Conservation (phyloP, 2,797 vertebrate species). For the Lerista edwardsae region DNA sequence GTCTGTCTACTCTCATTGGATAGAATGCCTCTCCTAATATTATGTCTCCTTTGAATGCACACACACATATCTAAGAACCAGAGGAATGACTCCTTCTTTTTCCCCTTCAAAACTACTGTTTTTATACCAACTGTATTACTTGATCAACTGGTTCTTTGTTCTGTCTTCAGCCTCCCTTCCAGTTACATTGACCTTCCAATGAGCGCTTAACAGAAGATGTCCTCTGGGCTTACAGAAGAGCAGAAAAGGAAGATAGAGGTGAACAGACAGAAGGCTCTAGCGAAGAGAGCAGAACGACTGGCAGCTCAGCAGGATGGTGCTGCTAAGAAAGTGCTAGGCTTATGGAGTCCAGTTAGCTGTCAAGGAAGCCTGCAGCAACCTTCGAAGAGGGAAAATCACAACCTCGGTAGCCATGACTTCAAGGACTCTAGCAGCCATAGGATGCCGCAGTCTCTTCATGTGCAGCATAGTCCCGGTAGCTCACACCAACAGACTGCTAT, state of each 20-base stretch:
- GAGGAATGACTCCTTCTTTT: neutral
- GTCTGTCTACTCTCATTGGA: neutral
- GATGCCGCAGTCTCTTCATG: constrained; percentile 46
- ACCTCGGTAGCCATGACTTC: constrained; percentile 10
- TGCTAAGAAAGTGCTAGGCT: neutral
- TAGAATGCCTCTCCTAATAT: neutral
- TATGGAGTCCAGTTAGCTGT: constrained; percentile 2
- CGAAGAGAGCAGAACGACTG: constrained; percentile 89
- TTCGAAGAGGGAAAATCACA: constrained; percentile 1
- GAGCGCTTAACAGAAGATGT: constrained; percentile 79
- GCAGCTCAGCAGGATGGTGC: constrained; percentile 66
- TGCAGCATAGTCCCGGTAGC: constrained; percentile 34
- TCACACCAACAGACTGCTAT: constrained; percentile 46
- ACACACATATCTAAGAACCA: neutral
- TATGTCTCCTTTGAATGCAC: neutral
- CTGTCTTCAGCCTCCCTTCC: neutral
- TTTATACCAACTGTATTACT: constrained; percentile 9
- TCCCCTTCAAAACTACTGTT: neutral
- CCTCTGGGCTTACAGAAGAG: constrained; percentile 86
- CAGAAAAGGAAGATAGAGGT: constrained; percentile 91
- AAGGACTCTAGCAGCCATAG: neutral
- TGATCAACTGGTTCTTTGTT: neutral
- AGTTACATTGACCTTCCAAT: neutral
- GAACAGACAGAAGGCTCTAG: constrained; percentile 89
- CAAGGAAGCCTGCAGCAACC: neutral